Base-by-base conservation (phyloP, 2,888 invertebrate species). In the Osmoderma eremita region DNA sequence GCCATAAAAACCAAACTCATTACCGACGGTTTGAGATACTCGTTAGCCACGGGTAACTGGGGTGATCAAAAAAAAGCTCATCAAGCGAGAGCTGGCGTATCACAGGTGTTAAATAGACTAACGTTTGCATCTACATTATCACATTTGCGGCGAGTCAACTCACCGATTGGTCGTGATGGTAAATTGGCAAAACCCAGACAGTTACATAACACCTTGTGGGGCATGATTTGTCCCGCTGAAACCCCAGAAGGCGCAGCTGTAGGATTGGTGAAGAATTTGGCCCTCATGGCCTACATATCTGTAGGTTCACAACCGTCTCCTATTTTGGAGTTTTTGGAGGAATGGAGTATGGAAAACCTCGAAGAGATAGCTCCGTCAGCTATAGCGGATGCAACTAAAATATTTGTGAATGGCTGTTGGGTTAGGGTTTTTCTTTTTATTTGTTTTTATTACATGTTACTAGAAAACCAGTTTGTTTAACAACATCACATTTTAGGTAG, bases 311-410 rank as follows among this genome's bases (percentile, higher is more conserved):
- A 98, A 81, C 98, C 99, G 0, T 97, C 98, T 8, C 99, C 99
- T 0, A 99, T 99, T 84, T 86, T 99, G 63, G 99, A 99, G 87
- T 99, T 99, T 86, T 97, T 99, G 89, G 99, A 99, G 80, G 99
- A 99, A 82, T 99, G 99, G 99, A 97, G 97, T 56, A 99, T 99
- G 99, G 99, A 99, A 84, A 99, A 99, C 83, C 86, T 99, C 72
- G 99, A 99, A 84, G 99, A 99, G 89, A 98, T 99, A 71, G 98
- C 98, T 0, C 98, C 99, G 0, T 97, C 97, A 15, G 97, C 98
- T 1, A 99, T 99, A 79, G 95, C 95, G 10, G 98, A 98, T 84
- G 97, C 99, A 0, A 99, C 99, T 0, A 99, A 99, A 84, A 99
- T 99, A 79, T 99, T 99, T 83, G 99, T 99, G 0, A 99, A 99